Base-by-base conservation (phyloP, 2,113 vertebrate genomes). In the Ochotona curzoniae region DNA sequence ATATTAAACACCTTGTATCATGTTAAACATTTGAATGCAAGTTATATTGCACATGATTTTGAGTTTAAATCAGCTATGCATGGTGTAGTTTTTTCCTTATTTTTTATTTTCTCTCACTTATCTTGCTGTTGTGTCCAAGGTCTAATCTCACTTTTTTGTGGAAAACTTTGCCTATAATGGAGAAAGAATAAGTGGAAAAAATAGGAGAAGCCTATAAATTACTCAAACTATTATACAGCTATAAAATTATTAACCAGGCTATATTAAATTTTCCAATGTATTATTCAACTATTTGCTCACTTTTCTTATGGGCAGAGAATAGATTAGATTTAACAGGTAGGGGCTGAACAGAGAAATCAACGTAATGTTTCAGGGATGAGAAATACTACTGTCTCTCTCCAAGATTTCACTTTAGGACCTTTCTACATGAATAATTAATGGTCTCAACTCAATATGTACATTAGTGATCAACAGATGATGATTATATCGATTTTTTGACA, bases 401-500 rank as follows among this genome's bases (percentile, higher is more conserved):
- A 78, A 94, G 44, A 73, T 86, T 83, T 74, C 47, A 81, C 63
- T 89, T 94, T 63, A 85, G 76, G 54, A 76, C 69, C 49, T 18
- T 92, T 93, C 96, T 93, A 38, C 83, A 74, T 81, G 49, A 89
- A 89, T 87, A 90, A 94, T 67, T 83, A 75, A 89, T 51, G 83
- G 32, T 81, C 12, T 89, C 18, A 76, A 38, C 23, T 35, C 87
- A 70, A 66, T 67, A 35, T 23, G 71, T 61, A 69, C 8, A 88
- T 74, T 90, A 51, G 64, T 74, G 67, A 90, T 83, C 51, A 93
- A 20, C 63, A 93, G 11, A 71, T 38, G 17, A 85, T 54, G n/a
- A 28, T 47, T 63, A 71, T 51, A 76, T 69, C 86, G 66, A 82
- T 83, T 83, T 93, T 83, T 93, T 91, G 66, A 90, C 14, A 75